A percentile compares a stretch with the other conserved stretches of the same genome.
Evolutionary conservation across 1,140 invertebrate species (phyloP).

Genomic region (Leptonema lineaticorne): DNA sequence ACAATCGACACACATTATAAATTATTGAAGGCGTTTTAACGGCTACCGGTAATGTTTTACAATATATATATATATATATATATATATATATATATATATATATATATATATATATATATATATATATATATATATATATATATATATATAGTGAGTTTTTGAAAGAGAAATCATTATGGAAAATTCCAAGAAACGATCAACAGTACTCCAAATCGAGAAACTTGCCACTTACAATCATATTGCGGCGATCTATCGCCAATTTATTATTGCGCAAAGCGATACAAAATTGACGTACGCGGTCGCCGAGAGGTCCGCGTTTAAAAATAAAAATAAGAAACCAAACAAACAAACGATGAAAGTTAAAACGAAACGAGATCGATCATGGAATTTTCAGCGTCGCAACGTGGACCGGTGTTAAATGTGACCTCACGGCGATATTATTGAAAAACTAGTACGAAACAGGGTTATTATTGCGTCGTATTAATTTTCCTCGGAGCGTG

Average conservation of each 20-base stretch:
- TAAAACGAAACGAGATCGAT: background rate
- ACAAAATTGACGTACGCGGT: background rate
- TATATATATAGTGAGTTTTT: too few species aligned
- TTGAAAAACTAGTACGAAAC: conserved; percentile 12
- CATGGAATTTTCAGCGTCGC: background rate
- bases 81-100: too few species aligned
- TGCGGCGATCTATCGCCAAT: too few species aligned
- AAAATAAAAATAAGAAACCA: background rate
- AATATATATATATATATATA: too few species aligned
- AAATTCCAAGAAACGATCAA: background rate
- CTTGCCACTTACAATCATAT: background rate
- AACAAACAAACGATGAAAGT: background rate
- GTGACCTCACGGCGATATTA: background rate
- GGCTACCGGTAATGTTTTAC: background rate
- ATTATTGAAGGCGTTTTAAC: conserved; percentile 9
- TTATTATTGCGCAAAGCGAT: too few species aligned
- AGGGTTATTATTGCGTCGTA: conserved; percentile 13
- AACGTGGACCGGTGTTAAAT: background rate
- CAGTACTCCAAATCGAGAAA: background rate
- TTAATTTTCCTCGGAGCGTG: conserved; percentile 6
- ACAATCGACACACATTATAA: background rate
- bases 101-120: too few species aligned
- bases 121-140: too few species aligned
- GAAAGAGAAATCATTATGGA: too few species aligned
- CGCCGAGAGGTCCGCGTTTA: background rate